Base-by-base conservation (phyloP, 2,888 invertebrate genomes). In the Trissolcus brochymenae region DNA sequence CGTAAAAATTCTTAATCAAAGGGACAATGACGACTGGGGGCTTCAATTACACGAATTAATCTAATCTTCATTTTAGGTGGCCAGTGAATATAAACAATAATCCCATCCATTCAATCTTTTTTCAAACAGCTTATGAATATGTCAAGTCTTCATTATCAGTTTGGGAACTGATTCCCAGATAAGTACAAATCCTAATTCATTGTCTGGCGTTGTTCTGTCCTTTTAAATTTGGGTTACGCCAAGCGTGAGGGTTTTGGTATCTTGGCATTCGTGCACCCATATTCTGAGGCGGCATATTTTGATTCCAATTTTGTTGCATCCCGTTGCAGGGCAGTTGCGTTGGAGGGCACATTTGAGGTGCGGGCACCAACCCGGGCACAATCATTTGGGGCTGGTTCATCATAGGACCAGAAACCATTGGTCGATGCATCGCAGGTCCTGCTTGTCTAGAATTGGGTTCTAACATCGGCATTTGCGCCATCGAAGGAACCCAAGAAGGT, bases 151-250 rank as follows among this genome's bases (percentile, higher is more conserved):
- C 35, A 35, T 35, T 11, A 9, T 35, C 35, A 35, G 35, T 35
- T 11, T 2, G 11, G 35, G 9, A 25, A 35, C 9, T 35, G 9
- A 11, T 35, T 19, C 11, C 35, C 35, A 35, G 7, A 7, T 4
- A 25, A 25, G 6, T 25, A 4, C 25, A 25, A 21, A 25, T 25
- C 25, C 25, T 6, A 49, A 13, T 19, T 29, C 43, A 9, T 43
- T 16, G 17, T 51, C 51, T 51, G 51, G 11, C 9, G n/a, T 21
- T 29, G 6, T 35, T 35, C 35, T 61, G 35, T 11, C 17, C 50
- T 13, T 25, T 19, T n/a, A 49, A 70, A 16, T 70, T 70, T 4
- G 61, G 61, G 21, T 70, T 70, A 7, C 6, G 35, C 70, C 70
- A 70, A 0, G 3, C 11, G 14, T 61, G 41, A 40, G 68, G 49